Percentiles rank a stretch among this genome's conserved stretches.
Evolutionary conservation across 2,797 vertebrate species (phyloP).

Genomic region (Schizopygopsis malacanthus): DNA sequence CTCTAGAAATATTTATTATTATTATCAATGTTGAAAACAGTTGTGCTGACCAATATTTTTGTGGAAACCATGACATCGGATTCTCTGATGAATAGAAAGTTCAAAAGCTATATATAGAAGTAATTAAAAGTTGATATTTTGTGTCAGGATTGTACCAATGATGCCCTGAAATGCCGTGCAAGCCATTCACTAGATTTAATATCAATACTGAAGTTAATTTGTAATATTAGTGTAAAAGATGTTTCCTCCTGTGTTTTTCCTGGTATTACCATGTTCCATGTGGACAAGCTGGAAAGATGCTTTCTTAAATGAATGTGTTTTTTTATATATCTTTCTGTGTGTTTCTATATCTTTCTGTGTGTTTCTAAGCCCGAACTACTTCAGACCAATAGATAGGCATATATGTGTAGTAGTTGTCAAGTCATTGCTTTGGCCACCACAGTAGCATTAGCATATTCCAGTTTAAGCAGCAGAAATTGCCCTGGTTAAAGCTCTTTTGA

Average conservation of each 20-base stretch:
- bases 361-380: constrained; percentile 13
- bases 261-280: neutral
- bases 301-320: neutral
- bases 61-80: too few species aligned
- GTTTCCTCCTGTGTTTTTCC: neutral
- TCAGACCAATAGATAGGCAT: neutral
- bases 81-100: too few species aligned
- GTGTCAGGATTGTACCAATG: neutral
- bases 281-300: neutral
- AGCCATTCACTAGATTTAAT: neutral
- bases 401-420: too few species aligned
- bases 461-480: neutral
- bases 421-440: too few species aligned
- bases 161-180: neutral
- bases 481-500: neutral
- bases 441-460: constrained; percentile 7
- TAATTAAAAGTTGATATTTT: neutral
- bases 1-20: neutral
- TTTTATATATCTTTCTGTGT: neutral
- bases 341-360: neutral
- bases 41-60: too few species aligned
- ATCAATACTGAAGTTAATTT: neutral
- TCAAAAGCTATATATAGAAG: neutral
- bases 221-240: neutral
- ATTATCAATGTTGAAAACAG: too few species aligned